Evolutionary conservation across 1,140 invertebrate species (phyloP).

Genomic region (Oppia nitens): DNA sequence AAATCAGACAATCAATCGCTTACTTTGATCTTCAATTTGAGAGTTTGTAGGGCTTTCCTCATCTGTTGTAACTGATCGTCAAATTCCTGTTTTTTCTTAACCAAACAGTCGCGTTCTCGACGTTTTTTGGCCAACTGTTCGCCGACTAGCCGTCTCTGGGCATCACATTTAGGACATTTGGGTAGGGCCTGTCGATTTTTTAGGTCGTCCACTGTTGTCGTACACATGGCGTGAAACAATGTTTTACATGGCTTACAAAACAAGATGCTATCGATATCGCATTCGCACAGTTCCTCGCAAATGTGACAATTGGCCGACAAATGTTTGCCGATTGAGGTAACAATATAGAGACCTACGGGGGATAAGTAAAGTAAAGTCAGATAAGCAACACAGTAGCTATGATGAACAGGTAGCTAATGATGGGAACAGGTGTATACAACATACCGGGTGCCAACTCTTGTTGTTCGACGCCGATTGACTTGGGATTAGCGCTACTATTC

Average conservation of each 20-base stretch:
- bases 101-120: neutral
- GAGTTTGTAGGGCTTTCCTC: neutral
- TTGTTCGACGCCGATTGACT: neutral
- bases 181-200: neutral
- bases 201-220: neutral
- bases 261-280: conserved; percentile 7
- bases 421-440: neutral
- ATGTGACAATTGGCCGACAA: neutral
- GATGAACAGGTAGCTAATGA: neutral
- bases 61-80: neutral
- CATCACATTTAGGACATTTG: neutral
- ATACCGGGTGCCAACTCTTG: neutral
- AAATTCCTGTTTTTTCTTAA: neutral
- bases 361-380: too few species aligned
- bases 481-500: neutral
- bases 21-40: neutral
- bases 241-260: conserved; percentile 9
- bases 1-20: neutral
- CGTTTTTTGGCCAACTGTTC: neutral
- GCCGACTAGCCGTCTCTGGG: neutral
- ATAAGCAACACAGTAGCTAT: too few species aligned
- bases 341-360: neutral
- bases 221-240: conserved; percentile 13
- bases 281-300: conserved; percentile 11
- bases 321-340: neutral